These are phyloP conservation scores for Synanthedon andrenaeformis DNA, from an alignment of 2,888 invertebrate species.

Conservation along the genomic window DNA sequence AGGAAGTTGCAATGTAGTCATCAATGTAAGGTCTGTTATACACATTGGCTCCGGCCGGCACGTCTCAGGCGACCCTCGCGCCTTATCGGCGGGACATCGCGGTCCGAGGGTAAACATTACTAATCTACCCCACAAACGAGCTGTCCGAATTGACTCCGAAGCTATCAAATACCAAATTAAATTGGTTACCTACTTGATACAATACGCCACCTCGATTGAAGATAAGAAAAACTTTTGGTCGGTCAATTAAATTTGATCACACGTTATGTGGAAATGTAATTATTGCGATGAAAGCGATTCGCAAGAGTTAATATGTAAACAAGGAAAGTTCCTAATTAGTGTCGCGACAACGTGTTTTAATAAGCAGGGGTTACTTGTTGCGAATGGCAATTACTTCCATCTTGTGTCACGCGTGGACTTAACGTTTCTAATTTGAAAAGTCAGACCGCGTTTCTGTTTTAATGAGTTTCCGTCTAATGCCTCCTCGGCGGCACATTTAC, in stretches of 20 bases:
- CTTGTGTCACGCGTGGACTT: conserved; percentile 64
- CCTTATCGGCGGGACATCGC: conserved; percentile 55
- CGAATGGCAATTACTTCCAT: conserved; percentile 57
- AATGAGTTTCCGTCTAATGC: conserved; percentile 69
- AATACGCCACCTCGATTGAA: conserved; percentile 19
- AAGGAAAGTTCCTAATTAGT: conserved; percentile 46
- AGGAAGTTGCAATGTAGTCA: conserved; percentile 36
- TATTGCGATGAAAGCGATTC: conserved; percentile 2
- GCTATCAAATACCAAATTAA: conserved; percentile 59
- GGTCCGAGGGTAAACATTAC: conserved; percentile 46
- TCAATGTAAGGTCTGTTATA: conserved; percentile 39
- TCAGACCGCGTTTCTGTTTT: conserved; percentile 64
- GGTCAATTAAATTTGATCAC: neutral
- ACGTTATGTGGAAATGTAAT: conserved; percentile 2
- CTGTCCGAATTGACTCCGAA: conserved; percentile 51
- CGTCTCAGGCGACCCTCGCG: conserved; percentile 26
- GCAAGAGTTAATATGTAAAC: conserved; percentile 11
- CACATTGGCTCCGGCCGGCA: conserved; percentile 23
- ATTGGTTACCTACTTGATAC: conserved; percentile 24
- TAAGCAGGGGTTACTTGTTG: conserved; percentile 50
- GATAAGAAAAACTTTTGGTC: neutral
- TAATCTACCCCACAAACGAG: conserved; percentile 57
- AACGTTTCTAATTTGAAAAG: conserved; percentile 68
- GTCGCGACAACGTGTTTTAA: conserved; percentile 50
- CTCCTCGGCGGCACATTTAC: conserved; percentile 32